Evolutionary conservation across 2,888 invertebrate species (phyloP), one percentile per base, ranked within the genome.

Genomic region (Torymus aiolomorphi): DNA sequence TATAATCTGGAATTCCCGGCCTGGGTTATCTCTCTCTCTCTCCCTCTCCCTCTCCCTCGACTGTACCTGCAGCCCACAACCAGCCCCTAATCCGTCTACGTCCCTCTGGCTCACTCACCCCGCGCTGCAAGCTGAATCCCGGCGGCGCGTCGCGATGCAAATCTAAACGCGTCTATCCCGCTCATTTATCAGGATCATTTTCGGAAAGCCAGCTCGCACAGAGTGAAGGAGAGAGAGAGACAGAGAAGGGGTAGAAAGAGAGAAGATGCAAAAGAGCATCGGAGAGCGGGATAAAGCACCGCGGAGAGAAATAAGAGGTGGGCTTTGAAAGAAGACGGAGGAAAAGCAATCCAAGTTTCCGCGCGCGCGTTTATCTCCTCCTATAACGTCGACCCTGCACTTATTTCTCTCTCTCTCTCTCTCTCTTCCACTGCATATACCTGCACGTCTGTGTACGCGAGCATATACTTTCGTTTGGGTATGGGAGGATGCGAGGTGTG

Each of bases 181-280:
- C 82, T 83, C 84, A 79, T 84, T 84, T 84, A 84, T 84, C 84
- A 83, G 84, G 84, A 84, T 84, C 84, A 84, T 84, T 83, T 82
- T 83, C 82, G 82, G 78, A 81, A 82, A 82, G 80, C 80, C 81
- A n/a, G 13, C 24, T 11, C 18, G 49, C 31, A 10, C 31, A 76
- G 70, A 42, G 63, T 42, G 24, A 10, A 20, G 56, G 69, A 42
- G 65, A 65, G n/a, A 63, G 31, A 56, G 31, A 24, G 14, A 57
- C 18, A 18, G 14, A 18, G 24, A 18, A 11, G 12, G 31, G 5
- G 57, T 1, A 20, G 54, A 54, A 24, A 13, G 24, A 54, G 14
- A 18, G 42, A 31, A 3, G 42, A 42, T 42, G 42, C 42, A 42
- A 42, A 42, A 42, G 42, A 42, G 42, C 42, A 42, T 42, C 42